Percentiles rank a stretch among this genome's conserved stretches.
Evolutionary conservation across 2,113 vertebrate species (phyloP).

Genomic region (Lophotis ruficrista): DNA sequence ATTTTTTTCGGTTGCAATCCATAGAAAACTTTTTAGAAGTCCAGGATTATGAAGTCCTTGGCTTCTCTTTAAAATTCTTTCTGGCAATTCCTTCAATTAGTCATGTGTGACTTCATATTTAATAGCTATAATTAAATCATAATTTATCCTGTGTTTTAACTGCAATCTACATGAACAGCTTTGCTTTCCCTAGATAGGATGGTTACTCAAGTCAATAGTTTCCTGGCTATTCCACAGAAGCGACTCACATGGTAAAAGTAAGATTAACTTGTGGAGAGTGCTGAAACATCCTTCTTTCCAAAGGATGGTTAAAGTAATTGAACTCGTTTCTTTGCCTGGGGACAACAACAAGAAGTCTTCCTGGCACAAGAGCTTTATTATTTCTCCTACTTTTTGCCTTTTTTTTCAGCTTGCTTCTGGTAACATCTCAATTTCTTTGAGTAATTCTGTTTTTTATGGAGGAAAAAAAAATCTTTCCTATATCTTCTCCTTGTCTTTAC

Average conservation of each 20-base stretch:
- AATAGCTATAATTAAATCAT: conserved; percentile 33
- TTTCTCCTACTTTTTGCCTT: background rate
- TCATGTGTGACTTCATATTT: conserved; percentile 1
- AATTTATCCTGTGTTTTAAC: background rate
- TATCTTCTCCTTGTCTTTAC: background rate
- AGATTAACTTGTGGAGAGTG: background rate
- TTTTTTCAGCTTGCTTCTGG: background rate
- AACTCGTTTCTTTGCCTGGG: background rate
- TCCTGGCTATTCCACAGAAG: background rate
- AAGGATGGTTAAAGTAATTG: background rate
- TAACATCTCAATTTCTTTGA: background rate
- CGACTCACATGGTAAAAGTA: background rate
- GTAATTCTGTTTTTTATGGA: background rate
- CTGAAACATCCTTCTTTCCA: background rate
- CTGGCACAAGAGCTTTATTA: background rate
- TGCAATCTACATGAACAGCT: background rate
- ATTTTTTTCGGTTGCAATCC: background rate
- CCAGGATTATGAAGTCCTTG: background rate
- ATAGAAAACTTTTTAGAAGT: background rate
- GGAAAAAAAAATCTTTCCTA: background rate
- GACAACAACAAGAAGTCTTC: background rate
- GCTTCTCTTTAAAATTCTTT: background rate
- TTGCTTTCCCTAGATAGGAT: background rate
- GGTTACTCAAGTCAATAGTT: background rate
- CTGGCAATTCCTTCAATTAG: background rate